These are phyloP conservation scores for Drosophila gaucha DNA, from an alignment of 2,888 invertebrate genomes.

Conservation along the genomic window DNA sequence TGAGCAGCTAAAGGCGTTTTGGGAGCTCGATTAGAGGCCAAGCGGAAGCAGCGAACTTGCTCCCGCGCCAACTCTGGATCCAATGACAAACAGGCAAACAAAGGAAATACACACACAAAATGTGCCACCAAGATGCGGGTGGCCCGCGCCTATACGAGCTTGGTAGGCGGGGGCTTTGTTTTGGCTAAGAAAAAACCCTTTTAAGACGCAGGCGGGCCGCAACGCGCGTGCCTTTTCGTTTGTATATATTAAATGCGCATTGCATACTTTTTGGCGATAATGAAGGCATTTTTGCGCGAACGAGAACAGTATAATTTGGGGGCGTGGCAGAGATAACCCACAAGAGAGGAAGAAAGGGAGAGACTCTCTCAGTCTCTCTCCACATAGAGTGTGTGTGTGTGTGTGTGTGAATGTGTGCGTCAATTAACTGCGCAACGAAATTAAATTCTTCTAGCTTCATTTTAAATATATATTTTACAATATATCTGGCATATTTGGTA, in stretches of 20 bases:
- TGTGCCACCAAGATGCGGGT: conserved; percentile 41
- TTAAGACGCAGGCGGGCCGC: conserved; percentile 28
- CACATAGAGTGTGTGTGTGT: too few species aligned
- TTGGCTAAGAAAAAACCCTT: conserved; percentile 33
- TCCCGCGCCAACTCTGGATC: conserved; percentile 1
- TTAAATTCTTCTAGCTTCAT: not conserved
- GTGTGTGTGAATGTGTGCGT: conserved; percentile 18
- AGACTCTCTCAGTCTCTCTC: too few species aligned
- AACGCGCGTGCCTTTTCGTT: conserved; percentile 62
- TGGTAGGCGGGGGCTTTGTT: not conserved
- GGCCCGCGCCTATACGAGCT: not conserved
- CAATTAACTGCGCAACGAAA: conserved; percentile 38
- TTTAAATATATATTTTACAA: not conserved
- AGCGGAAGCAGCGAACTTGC: conserved; percentile 40
- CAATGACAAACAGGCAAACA: conserved; percentile 49
- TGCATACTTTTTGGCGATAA: conserved; percentile 73
- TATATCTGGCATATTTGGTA: not conserved
- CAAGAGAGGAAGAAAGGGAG: too few species aligned
- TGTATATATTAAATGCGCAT: conserved; percentile 64
- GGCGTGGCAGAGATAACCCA: not conserved
- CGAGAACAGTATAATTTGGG: not conserved
- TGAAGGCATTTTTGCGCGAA: conserved; percentile 65
- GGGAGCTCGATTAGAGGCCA: conserved; percentile 61
- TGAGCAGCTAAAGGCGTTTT: conserved; percentile 59
- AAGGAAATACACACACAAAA: conserved; percentile 43